phyloP scores from a whole-genome alignment of 2,797 vertebrate genomes.

The Zenarchopterus dispar region DNA sequence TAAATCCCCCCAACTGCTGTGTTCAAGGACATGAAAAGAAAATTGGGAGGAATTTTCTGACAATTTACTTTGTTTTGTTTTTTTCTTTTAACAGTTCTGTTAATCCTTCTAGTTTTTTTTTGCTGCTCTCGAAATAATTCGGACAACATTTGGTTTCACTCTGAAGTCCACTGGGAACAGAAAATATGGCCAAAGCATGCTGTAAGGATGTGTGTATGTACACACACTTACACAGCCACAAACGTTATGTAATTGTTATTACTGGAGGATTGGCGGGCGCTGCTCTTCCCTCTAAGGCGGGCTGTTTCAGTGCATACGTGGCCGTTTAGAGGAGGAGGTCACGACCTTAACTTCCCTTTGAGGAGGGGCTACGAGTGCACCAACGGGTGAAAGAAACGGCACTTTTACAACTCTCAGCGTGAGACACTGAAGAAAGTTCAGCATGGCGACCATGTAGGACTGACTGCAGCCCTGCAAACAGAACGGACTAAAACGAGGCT shows the following conservation, averaged over 20 bases:
- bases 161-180: not conserved
- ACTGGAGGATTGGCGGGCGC: not conserved
- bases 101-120: not conserved
- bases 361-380: not conserved
- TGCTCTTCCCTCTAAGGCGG: slow-evolving; percentile 46
- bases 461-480: not conserved
- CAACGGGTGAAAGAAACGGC: too few species aligned
- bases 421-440: not conserved
- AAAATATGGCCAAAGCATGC: not conserved
- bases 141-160: slow-evolving; percentile 40
- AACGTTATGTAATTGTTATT: slow-evolving; percentile 42
- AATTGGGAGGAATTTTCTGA: not conserved
- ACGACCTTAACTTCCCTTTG: slow-evolving; percentile 2
- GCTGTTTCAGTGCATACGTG: slow-evolving; percentile 17
- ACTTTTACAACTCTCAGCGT: not conserved
- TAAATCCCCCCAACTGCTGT: slow-evolving; percentile 2
- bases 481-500: not conserved
- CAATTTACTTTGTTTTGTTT: too few species aligned
- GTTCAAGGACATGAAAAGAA: not conserved
- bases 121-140: too few species aligned
- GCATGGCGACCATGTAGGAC: not conserved
- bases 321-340: slow-evolving; percentile 5
- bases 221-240: not conserved
- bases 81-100: too few species aligned
- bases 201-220: too few species aligned